Percentiles rank a stretch among this genome's conserved stretches.
Evolutionary conservation across 92 coral and sea anemone genomes (phyloP).

Genomic region (Porites evermanni): DNA sequence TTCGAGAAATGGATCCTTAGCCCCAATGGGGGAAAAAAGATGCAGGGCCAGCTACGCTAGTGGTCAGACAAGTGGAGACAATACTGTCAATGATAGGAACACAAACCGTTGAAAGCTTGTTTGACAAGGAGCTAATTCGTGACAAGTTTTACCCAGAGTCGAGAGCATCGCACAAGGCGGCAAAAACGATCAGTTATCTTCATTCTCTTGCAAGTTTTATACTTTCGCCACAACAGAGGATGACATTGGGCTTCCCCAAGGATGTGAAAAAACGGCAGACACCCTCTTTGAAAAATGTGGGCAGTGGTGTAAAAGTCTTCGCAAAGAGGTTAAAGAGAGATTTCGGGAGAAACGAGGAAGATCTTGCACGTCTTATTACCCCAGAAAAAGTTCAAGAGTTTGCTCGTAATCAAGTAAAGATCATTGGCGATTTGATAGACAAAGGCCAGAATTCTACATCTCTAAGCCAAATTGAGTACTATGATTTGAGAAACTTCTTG

Average conservation of each 20-base stretch:
- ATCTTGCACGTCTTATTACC: not conserved
- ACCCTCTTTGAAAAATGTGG: no score
- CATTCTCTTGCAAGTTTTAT: conserved; percentile 13
- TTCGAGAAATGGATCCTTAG: conserved; percentile 28
- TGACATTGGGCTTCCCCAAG: conserved; percentile 18
- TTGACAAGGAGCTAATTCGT: conserved; percentile 13
- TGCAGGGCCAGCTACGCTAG: not conserved
- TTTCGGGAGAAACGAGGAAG: conserved; percentile 4
- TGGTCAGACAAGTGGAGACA: conserved; percentile 11
- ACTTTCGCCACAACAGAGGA: conserved; percentile 20
- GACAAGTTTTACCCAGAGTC: conserved; percentile 34
- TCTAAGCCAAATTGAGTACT: conserved; percentile 17
- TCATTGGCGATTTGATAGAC: not conserved
- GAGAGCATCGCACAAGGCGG: not conserved
- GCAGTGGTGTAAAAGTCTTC: no score
- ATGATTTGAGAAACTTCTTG: conserved; percentile 33
- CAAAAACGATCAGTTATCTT: not conserved
- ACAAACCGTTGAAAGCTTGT: conserved; percentile 9
- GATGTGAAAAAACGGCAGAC: not conserved
- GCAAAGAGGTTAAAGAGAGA: no score
- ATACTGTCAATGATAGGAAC: not conserved
- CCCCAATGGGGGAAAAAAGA: conserved; percentile 31
- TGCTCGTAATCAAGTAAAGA: conserved; percentile 12
- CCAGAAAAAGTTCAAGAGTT: conserved; percentile 25
- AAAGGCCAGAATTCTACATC: not conserved